A percentile compares a stretch with the other conserved stretches of the same genome.
Conservation (phyloP, 1,140 invertebrate species). For the Drosophila bocki region DNA sequence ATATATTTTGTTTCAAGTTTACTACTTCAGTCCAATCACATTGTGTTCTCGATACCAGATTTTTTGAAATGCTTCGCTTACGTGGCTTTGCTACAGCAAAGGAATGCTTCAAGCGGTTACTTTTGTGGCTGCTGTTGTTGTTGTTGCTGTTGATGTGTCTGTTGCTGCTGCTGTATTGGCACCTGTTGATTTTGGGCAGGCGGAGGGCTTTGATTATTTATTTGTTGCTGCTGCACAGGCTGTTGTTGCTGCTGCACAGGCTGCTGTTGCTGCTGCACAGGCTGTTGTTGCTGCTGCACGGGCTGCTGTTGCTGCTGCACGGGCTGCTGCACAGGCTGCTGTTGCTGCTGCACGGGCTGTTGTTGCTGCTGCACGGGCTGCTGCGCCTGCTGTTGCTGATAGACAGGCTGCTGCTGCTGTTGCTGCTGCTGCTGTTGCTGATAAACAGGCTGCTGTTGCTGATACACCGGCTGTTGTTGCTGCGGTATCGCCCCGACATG, state of each 20-base stretch:
- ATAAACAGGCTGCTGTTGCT: conserved; percentile 39
- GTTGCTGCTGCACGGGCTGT: conserved; percentile 47
- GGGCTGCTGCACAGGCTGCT: conserved; percentile 28
- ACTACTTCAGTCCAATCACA: conserved; percentile 59
- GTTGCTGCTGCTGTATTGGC: conserved; percentile 29
- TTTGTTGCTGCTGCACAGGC: conserved; percentile 41
- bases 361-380: conserved; percentile 29
- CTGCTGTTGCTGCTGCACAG: conserved; percentile 10
- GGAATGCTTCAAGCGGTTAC: conserved; percentile 62
- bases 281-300: conserved; percentile 21
- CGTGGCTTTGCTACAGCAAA: conserved; percentile 11
- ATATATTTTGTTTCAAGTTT: conserved; percentile 29
- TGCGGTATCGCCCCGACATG: conserved; percentile 59
- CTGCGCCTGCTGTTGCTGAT: conserved; percentile 17
- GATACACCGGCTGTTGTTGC: conserved; percentile 31
- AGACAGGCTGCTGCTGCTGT: conserved; percentile 30
- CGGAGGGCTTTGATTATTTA: conserved; percentile 34
- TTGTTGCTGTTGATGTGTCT: not conserved
- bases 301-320: conserved; percentile 27
- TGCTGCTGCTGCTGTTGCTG: conserved; percentile 48
- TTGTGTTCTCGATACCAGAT: conserved; percentile 30
- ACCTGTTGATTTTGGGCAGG: conserved; percentile 23
- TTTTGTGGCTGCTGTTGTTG: conserved; percentile 33
- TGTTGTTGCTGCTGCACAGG: conserved; percentile 13
- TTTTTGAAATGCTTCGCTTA: conserved; percentile 21